Base-by-base conservation (phyloP, 2,113 vertebrate species). In the Alethe diademata region DNA sequence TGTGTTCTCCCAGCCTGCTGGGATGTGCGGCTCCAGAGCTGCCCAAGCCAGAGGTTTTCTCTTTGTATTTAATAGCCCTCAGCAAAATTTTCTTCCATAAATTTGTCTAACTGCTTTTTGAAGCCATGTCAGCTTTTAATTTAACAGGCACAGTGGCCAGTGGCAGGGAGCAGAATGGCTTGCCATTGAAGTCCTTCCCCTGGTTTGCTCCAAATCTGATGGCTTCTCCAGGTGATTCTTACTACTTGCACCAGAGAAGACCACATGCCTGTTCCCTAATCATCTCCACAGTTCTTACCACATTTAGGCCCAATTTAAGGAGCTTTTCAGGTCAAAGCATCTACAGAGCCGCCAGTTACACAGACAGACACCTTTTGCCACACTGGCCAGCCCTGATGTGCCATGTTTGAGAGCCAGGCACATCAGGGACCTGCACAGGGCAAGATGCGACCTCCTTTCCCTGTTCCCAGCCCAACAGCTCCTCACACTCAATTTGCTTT, bases 361-460 rank as follows among this genome's bases (percentile, higher is more conserved):
- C 6, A 78, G 61, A 62, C 6, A 78, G 56, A 19, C 2, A 13
- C 48, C 48, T 93, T 62, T 48, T 74, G 66, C 51, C 42, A 61
- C 0, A 1, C 47, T 1, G 3, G 64, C 35, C 47, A 80, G 76
- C 31, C 56, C 19, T 0, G 0, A 16, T 1, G 1, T 5, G 4
- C 50, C 1, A 1, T 3, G 12, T 58, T 66, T 66, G 60, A 90
- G 38, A 79, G 24, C 50, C 71, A 67, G 36, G 67, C 48, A 79
- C 67, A 57, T 26, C 8, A 5, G 73, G 38, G 82, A 76, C 64
- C n/a, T 72, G 45, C 42, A 73, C 0, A 0, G 62, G 33, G 42
- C 76, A 58, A 70, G 47, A 66, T 26, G 35, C 58, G 51, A 91
- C 51, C 56, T 86, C 42, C 42, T 78, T 35, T 73, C 79, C 50